Base-by-base conservation (phyloP, 1,140 invertebrate genomes). In the Chironomus striatipennis region DNA sequence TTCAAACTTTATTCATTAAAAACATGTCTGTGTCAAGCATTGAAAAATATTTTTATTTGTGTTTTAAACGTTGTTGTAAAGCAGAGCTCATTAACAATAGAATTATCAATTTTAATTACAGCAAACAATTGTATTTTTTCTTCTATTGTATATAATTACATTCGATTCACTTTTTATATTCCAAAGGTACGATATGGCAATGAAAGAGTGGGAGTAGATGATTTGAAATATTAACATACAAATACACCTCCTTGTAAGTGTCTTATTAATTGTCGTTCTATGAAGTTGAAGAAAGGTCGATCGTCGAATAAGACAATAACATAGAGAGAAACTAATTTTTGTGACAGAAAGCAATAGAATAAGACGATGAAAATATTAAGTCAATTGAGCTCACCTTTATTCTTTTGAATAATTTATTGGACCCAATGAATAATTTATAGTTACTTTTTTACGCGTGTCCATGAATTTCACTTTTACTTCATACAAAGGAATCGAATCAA, bases 331-430 rank as follows among this genome's bases (percentile, higher is more conserved):
- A 34, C 24, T 34, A 34, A 34, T 34, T 34, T 34, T 57, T 57
- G 47, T 15, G 47, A n/a, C 47, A 34, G 24, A 34, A 34, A 34
- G 24, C 24, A 34, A 5, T 34, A 34, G 47, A 12, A 5, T n/a
- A 57, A 57, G 47, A 57, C 10, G n/a, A 57, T n/a, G 47, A 57
- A 57, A 57, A 57, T 57, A 57, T 57, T 57, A 57, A 57, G 47
- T 57, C 47, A 57, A 57, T 57, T 57, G 47, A 57, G 47, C 47
- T 57, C 47, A 57, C 47, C 47, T 57, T 57, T 57, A 57, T 57
- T 57, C 47, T 57, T n/a, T 12, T 57, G 47, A 57, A 57, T 57
- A n/a, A 57, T 57, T 57, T n/a, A 57, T 57, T 57, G 12, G 12
- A 57, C 12, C n/a, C 47, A n/a, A 57, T 57, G 47, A 57, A 57